Conservation (phyloP, 2,888 invertebrate genomes). For the Adelphocoris suturalis region DNA sequence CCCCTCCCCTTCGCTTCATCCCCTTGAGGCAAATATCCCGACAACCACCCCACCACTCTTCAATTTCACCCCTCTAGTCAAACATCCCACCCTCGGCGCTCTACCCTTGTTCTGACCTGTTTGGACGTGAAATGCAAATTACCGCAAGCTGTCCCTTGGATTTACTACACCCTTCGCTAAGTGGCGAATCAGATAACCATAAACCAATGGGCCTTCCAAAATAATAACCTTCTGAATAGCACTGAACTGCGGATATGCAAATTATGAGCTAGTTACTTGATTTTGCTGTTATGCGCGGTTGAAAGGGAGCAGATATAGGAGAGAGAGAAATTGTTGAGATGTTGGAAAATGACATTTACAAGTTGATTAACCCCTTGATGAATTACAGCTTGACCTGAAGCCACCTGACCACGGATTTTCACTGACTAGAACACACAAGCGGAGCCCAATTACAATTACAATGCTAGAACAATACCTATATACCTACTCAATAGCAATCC, state of each 20-base stretch:
- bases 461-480: too few species aligned
- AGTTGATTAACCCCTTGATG: too few species aligned
- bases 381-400: too few species aligned
- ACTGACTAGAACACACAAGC: too few species aligned
- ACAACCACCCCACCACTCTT: neutral
- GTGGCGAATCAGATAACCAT: conserved; percentile 42
- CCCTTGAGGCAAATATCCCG: neutral
- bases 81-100: neutral
- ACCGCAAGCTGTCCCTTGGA: conserved; percentile 24
- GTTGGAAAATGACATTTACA: too few species aligned
- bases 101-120: conserved; percentile 36
- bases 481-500: too few species aligned
- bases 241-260: neutral
- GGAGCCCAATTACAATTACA: too few species aligned
- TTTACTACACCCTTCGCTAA: conserved; percentile 42
- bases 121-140: conserved; percentile 42
- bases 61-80: neutral
- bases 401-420: too few species aligned
- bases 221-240: conserved; percentile 22
- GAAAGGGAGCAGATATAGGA: too few species aligned
- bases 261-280: neutral
- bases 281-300: too few species aligned
- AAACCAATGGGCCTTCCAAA: conserved; percentile 8
- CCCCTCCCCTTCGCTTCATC: neutral
- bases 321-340: too few species aligned